Base-by-base conservation (phyloP, 2,797 vertebrate species). In the Macropodus opercularis region DNA sequence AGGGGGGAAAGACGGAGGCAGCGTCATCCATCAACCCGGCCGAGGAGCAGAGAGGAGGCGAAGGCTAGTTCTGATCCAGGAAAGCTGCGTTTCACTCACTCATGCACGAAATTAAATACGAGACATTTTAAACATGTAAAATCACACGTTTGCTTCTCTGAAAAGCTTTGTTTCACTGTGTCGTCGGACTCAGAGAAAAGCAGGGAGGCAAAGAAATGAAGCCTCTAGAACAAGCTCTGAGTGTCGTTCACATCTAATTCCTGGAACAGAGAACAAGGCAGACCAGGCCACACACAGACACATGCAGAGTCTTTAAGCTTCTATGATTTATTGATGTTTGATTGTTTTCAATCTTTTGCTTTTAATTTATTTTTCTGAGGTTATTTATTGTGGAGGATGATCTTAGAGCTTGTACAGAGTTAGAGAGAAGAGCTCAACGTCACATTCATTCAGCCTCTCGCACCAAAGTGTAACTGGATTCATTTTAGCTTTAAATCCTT, bases 381-480 rank as follows among this genome's bases (percentile, higher is more conserved):
- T 77, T 87, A 90, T 90, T 90, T 90, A 88, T 90, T 89, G 68
- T 60, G 17, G 63, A 74, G 72, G 59, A 67, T 66, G 49, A 40
- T 3, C 40, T 77, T 49, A 52, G 72, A 65, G 41, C 70, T 76
- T 82, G 75, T 83, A 73, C 79, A 77, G 69, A 14, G 15, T 57
- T 50, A 32, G 65, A 64, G 50, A 69, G 49, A 59, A 12, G 59
- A 67, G 49, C 46, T 68, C 32, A 17, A 58, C 14, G 9, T 50
- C 17, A 17, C 39, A 19, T 47, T 49, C 17, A 53, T 46, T 14
- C 12, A 32, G 13, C 2, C 12, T 29, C 6, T 29, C 27, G 7
- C 2, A 29, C 46, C 39, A 27, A 60, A 54, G 49, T 27, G 42
- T 35, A 6, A n/a, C 14, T 34, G 26, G 26, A 7, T 27, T 5